A percentile compares a stretch with the other conserved stretches of the same genome.
Evolutionary conservation across 2,888 invertebrate genomes (phyloP).

Genomic region (Loripinus fragilis): DNA sequence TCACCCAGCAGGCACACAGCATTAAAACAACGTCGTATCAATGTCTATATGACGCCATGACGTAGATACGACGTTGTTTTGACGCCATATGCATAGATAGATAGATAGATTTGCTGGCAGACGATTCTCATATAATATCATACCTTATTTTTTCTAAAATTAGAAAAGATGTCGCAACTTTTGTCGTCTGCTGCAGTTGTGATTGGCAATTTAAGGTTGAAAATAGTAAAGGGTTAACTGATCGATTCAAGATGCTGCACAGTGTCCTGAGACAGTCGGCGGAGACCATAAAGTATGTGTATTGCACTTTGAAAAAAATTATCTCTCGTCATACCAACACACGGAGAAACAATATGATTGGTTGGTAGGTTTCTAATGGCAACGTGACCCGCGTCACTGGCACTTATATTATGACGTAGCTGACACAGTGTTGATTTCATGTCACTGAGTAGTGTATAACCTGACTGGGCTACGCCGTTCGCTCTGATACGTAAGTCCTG

Average conservation of each 20-base stretch:
- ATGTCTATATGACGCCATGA: too few species aligned
- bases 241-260: neutral
- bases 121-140: too few species aligned
- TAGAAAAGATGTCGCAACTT: too few species aligned
- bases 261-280: neutral
- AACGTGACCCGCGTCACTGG: neutral
- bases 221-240: too few species aligned
- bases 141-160: too few species aligned
- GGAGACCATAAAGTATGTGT: neutral
- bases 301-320: neutral
- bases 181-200: too few species aligned
- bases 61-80: too few species aligned
- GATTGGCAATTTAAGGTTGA: too few species aligned
- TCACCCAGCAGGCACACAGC: too few species aligned
- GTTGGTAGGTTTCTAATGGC: neutral
- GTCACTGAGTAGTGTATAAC: neutral
- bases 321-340: neutral
- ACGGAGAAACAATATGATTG: neutral
- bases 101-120: too few species aligned
- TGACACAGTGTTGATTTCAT: neutral
- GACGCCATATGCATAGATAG: too few species aligned
- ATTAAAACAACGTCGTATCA: too few species aligned
- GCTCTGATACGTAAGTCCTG: neutral
- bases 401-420: neutral
- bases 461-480: neutral